Evolutionary conservation across 2,797 vertebrate genomes (phyloP), one percentile per base, ranked within the genome.

Genomic region (Gobionotothen gibberifrons): DNA sequence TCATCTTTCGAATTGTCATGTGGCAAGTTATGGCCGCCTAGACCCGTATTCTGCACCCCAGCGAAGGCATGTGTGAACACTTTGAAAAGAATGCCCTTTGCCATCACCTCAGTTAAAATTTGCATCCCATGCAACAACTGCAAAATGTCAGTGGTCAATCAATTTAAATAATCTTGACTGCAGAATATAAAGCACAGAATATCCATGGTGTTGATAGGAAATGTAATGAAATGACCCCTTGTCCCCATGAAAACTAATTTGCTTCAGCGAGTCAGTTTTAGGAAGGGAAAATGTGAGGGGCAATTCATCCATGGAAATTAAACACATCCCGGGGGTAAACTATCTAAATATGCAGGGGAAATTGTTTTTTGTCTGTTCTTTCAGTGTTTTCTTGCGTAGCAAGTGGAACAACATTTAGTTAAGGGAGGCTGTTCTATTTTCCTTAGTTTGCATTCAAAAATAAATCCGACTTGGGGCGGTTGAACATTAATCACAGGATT

Each of bases 111-210:
- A 81, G 82, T 82, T 88, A 62, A 78, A 88, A 93, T 93, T 92
- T 93, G 90, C 91, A 94, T 93, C 90, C 91, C 79, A 93, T 80
- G 78, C 69, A 86, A 90, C 81, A 83, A 84, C 82, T 74, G 86
- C 62, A 72, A 94, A 95, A 95, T 94, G 93, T 91, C 93, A 95
- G 79, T 83, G 88, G 90, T 91, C 93, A 91, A 92, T 93, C 92
- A 92, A 86, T 88, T 91, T 78, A 87, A 87, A 90, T 87, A 89
- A 88, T 91, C 87, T 81, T 60, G 69, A 86, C 82, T 54, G 68
- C 73, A 64, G 87, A 90, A 93, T 92, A 87, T 89, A 86, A 91
- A 92, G 82, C 72, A 46, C 63, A 76, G 79, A 81, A 78, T 82
- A 86, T 74, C 82, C 84, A 64, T 42, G 72, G 72, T 82, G 88